phyloP scores from a whole-genome alignment of 2,113 vertebrate species.

The Lepisosteus oculatus region DNA sequence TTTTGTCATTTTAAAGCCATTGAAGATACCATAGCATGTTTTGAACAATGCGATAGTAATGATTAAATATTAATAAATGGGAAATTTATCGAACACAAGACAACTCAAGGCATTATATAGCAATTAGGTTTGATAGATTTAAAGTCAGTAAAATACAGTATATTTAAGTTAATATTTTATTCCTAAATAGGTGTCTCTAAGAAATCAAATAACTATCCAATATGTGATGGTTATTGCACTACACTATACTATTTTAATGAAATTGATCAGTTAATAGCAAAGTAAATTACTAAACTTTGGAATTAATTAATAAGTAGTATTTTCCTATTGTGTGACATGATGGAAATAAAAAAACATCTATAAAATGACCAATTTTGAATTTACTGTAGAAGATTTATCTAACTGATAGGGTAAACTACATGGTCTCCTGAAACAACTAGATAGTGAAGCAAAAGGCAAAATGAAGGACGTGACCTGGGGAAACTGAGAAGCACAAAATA shows the following conservation, averaged over 20 bases:
- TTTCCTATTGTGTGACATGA: slow-evolving; percentile 49
- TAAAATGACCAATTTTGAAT: slow-evolving; percentile 60
- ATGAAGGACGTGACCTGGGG: slow-evolving; percentile 45
- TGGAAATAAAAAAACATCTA: slow-evolving; percentile 53
- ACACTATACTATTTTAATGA: not conserved
- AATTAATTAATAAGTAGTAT: slow-evolving; percentile 45
- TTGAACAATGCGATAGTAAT: too few relatives aligned
- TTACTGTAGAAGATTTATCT: slow-evolving; percentile 37
- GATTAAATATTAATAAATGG: too few relatives aligned
- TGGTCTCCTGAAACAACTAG: slow-evolving; percentile 43
- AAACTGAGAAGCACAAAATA: slow-evolving; percentile 58
- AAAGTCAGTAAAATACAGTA: too few relatives aligned
- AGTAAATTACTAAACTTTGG: not conserved
- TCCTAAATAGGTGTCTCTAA: too few relatives aligned
- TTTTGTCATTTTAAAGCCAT: too few relatives aligned
- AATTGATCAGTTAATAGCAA: not conserved
- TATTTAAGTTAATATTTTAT: too few relatives aligned
- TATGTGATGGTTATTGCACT: not conserved
- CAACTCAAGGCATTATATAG: too few relatives aligned
- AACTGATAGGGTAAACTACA: slow-evolving; percentile 26
- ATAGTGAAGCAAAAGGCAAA: slow-evolving; percentile 22
- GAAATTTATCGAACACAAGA: too few relatives aligned
- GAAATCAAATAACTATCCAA: too few relatives aligned
- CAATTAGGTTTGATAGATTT: too few relatives aligned
- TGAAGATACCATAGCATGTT: too few relatives aligned